A percentile compares a stretch with the other conserved stretches of the same genome.
phyloP scores from a whole-genome alignment of 2,888 invertebrate genomes.

The Caenorhabditis macrosperma region DNA sequence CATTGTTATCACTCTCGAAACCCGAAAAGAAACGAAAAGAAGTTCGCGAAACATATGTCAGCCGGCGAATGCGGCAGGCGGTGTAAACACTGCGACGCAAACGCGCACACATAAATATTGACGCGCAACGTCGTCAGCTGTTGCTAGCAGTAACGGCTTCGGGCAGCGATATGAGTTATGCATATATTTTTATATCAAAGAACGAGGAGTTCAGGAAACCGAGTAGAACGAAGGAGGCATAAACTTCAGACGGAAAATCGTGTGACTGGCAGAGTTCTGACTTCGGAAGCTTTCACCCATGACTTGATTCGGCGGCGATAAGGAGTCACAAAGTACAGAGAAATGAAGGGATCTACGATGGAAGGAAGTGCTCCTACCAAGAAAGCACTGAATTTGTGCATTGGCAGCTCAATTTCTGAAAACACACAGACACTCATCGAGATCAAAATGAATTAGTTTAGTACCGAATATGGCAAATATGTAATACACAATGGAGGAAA shows the following conservation, averaged over 20 bases:
- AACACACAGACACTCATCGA: background rate
- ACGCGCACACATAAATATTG: conserved; percentile 16
- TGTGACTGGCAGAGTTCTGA: background rate
- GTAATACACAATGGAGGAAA: background rate
- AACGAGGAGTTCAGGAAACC: no score
- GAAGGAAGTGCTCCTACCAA: background rate
- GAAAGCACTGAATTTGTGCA: conserved; percentile 6
- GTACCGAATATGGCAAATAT: background rate
- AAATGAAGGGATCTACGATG: background rate
- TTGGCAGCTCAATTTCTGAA: background rate
- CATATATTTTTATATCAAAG: no score
- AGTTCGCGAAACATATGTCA: conserved; percentile 1
- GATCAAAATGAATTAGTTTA: background rate
- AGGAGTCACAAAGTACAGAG: conserved; percentile 4
- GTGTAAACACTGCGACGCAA: conserved; percentile 52
- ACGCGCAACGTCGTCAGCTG: background rate
- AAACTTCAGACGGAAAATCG: background rate
- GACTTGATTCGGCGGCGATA: background rate
- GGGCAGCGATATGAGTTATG: no score
- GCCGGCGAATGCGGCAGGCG: background rate
- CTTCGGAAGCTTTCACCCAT: background rate
- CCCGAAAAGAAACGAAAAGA: background rate
- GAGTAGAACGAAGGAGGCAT: background rate
- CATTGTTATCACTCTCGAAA: background rate
- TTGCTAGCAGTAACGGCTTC: background rate